Base-by-base conservation (phyloP, 2,113 vertebrate species). In the Cepphus grylle region DNA sequence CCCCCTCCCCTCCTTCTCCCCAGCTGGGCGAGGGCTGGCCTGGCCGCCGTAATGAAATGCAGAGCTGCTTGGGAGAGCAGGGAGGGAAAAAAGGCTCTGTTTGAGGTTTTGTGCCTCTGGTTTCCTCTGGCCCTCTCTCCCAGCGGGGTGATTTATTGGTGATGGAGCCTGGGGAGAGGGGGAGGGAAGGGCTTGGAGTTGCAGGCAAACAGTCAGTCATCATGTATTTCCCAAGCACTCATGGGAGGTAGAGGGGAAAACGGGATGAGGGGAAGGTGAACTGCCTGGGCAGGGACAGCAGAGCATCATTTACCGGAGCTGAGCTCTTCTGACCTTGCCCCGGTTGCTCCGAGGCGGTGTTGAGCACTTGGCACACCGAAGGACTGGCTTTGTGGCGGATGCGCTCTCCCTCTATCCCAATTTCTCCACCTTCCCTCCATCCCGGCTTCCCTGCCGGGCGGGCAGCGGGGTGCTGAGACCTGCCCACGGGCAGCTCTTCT, bases 31-130 rank as follows among this genome's bases (percentile, higher is more conserved):
- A 94, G 55, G 73, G 92, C 88, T 92, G 90, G 95, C 82, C 81
- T 66, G 78, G 85, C 81, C 1, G 30, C 56, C 3, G 65, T 97
- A 97, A 97, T 97, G 97, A 97, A 97, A 97, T 95, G 93, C 97
- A 98, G 97, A 94, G 83, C 92, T 95, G 43, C 87, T 97, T 40
- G 89, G 84, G 77, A 92, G 86, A 95, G 66, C 90, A 16, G 43
- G 36, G 63, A 13, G 25, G n/a, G 12, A 12, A 43, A 12, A 43
- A 91, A 61, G 50, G 63, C 77, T 91, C 80, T 71, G 61, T 56
- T 83, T 86, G 95, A 96, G 93, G 92, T 92, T 95, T 92, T 93
- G 88, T 96, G 93, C 95, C 92, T 96, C 81, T 83, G 84, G 77
- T 95, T 95, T 92, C 88, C 58, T 95, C 93, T 93, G 85, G 76